Base-by-base conservation (phyloP, 2,797 vertebrate species). In the Vireo griseus region DNA sequence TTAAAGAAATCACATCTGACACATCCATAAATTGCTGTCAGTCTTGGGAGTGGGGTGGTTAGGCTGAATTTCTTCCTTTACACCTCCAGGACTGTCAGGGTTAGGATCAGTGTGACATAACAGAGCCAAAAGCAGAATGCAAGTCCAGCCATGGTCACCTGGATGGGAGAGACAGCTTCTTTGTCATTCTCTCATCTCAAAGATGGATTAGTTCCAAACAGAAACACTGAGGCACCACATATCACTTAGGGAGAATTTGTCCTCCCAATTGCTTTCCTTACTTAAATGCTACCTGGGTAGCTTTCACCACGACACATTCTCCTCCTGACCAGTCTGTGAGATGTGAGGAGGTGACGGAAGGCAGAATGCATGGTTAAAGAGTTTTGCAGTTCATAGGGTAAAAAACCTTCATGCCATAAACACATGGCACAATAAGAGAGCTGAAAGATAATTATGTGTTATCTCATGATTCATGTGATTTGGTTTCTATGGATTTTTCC, bases 171-270 rank as follows among this genome's bases (percentile, higher is more conserved):
- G 44, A 44, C 1, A 20, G 21, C 35, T 80, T 74, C 33, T 75
- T 37, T 73, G 55, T 40, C 15, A 11, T 33, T 62, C 21, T 74
- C 40, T 63, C 63, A 9, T 45, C 52, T 76, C 48, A 57, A 16
- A 94, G 48, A 48, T 35, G 47, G 50, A 65, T 16, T n/a, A 9
- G 31, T n/a, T 81, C 71, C 48, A 77, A 4, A 39, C 15, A 37
- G 39, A 82, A 77, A 48, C 45, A 74, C n/a, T 87, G 91, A 94
- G 57, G 91, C 91, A 94, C 44, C 39, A 52, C 29, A 15, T 12
- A 28, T 51, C 65, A 19, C 2, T 2, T 68, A 75, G 2, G 73
- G 88, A 63, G 62, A 83, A 65, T 39, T 72, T 78, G 75, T 83
- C 21, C 40, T 88, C 31, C 31, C 52, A 47, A 22, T 44, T 72